These are phyloP conservation scores for Scaeva pyrastri DNA, from an alignment of 2,888 invertebrate species.

Conservation along the genomic window DNA sequence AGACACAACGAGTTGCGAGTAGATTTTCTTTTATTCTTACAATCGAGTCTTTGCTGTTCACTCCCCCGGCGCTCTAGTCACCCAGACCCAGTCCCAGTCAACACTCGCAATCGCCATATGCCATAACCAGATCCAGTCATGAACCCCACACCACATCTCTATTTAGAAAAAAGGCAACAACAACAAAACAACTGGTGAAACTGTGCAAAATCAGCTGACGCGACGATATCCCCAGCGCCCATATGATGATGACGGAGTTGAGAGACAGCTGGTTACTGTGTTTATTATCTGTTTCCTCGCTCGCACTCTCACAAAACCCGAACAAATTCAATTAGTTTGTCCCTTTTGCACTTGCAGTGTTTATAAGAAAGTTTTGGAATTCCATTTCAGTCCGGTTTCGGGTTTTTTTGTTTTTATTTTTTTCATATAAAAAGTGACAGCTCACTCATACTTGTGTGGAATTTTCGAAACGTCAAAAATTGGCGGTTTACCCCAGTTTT, in stretches of 20 bases:
- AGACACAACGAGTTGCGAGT: background rate
- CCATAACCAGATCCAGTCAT: conserved; percentile 4
- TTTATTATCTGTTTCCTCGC: background rate
- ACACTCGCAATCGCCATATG: background rate
- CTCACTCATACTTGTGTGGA: conserved; percentile 29
- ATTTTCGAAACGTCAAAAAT: conserved; percentile 65
- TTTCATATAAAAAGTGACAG: conserved; percentile 48
- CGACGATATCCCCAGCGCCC: conserved; percentile 1
- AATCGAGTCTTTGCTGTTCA: background rate
- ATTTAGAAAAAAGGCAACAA: background rate
- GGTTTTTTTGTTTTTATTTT: conserved; percentile 58
- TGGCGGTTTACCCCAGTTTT: conserved; percentile 58
- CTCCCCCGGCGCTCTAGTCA: background rate
- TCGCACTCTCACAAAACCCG: background rate
- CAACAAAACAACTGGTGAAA: conserved; percentile 10
- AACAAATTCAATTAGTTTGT: background rate
- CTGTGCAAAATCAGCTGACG: conserved; percentile 33
- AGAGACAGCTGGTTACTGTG: conserved; percentile 26
- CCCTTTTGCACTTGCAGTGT: conserved; percentile 23
- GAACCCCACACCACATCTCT: background rate
- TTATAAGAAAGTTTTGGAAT: conserved; percentile 30
- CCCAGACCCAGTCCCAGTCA: background rate
- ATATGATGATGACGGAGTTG: conserved; percentile 1
- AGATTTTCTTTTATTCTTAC: background rate
- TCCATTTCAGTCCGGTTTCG: conserved; percentile 54